Evolutionary conservation across 2,888 invertebrate genomes (phyloP).

Genomic region (Peribatodes rhomboidaria): DNA sequence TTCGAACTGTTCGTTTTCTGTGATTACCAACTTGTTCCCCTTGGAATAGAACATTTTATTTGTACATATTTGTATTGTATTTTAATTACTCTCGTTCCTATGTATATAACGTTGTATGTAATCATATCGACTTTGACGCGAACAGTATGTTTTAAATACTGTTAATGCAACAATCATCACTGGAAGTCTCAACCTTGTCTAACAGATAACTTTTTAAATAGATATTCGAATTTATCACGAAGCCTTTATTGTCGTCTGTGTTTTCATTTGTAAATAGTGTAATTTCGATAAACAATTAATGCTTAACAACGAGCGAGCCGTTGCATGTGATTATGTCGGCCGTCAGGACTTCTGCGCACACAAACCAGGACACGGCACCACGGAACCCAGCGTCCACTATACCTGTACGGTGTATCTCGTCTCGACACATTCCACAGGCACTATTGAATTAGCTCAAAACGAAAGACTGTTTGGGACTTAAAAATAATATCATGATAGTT

Average conservation of each 20-base stretch:
- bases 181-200: slow-evolving; percentile 67
- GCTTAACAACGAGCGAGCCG: slow-evolving; percentile 79
- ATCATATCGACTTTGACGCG: slow-evolving; percentile 28
- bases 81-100: slow-evolving; percentile 48
- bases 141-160: slow-evolving; percentile 27
- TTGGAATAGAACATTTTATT: slow-evolving; percentile 59
- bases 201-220: slow-evolving; percentile 62
- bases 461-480: slow-evolving; percentile 83
- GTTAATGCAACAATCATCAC: slow-evolving; percentile 29
- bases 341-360: slow-evolving; percentile 83
- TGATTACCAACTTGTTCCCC: slow-evolving; percentile 52
- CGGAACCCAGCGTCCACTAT: slow-evolving; percentile 38
- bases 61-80: slow-evolving; percentile 79
- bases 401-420: slow-evolving; percentile 61
- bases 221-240: slow-evolving; percentile 70
- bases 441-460: slow-evolving; percentile 82
- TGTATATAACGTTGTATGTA: slow-evolving; percentile 55
- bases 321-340: slow-evolving; percentile 66
- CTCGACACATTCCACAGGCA: slow-evolving; percentile 79
- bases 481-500: slow-evolving; percentile 72
- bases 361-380: slow-evolving; percentile 38
- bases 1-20: slow-evolving; percentile 45
- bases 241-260: slow-evolving; percentile 75
- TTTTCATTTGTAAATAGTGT: slow-evolving; percentile 82
- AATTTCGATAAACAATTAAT: slow-evolving; percentile 76